phyloP scores from a whole-genome alignment of 2,888 invertebrate species.

The Myopa testacea region DNA sequence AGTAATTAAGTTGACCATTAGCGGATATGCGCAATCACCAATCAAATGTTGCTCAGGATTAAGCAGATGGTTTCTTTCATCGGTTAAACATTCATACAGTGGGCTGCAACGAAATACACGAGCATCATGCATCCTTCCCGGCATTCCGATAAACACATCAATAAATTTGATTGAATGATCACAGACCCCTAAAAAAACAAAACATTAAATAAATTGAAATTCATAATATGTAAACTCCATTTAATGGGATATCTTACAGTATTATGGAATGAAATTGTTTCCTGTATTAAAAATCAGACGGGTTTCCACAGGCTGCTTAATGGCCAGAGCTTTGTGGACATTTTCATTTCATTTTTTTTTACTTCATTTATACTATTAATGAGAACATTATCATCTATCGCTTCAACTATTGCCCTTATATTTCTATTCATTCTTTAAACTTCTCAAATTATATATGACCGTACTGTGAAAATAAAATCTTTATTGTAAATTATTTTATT shows the following conservation, averaged over 20 bases:
- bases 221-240: not conserved
- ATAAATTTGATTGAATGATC: too few relatives aligned
- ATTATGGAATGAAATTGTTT: slow-evolving; percentile 27
- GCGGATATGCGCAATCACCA: too few relatives aligned
- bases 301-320: slow-evolving; percentile 27
- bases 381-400: too few relatives aligned
- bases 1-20: too few relatives aligned
- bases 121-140: slow-evolving; percentile 34
- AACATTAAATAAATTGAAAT: not conserved
- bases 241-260: slow-evolving; percentile 13
- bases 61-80: too few relatives aligned
- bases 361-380: too few relatives aligned
- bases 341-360: not conserved
- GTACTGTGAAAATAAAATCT: too few relatives aligned
- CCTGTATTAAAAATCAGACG: slow-evolving; percentile 19
- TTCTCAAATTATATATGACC: too few relatives aligned
- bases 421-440: too few relatives aligned
- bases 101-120: slow-evolving; percentile 1
- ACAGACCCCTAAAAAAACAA: not conserved
- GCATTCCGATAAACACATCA: slow-evolving; percentile 37
- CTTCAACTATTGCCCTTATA: too few relatives aligned
- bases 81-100: not conserved
- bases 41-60: too few relatives aligned
- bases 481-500: too few relatives aligned
- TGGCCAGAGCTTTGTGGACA: not conserved